Evolutionary conservation across 2,113 vertebrate genomes (phyloP).

Genomic region (Dasyprocta punctata): DNA sequence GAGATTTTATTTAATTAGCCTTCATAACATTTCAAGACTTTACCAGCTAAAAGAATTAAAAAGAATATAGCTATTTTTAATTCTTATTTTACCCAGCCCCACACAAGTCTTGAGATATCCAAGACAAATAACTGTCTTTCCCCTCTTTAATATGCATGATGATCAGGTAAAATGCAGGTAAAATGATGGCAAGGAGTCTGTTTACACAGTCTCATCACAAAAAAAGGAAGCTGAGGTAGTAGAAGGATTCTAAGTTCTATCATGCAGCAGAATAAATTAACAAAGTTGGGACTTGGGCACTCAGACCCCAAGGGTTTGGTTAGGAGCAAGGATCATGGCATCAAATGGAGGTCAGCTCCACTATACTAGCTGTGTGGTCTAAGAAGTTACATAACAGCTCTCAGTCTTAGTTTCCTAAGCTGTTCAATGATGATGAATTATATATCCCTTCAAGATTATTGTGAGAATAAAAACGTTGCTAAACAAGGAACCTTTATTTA

Average conservation of each 20-base stretch:
- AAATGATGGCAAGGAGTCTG: neutral
- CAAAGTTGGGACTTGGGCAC: neutral
- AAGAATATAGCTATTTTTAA: neutral
- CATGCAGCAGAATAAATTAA: neutral
- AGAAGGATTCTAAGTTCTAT: neutral
- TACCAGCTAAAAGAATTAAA: neutral
- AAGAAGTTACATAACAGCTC: neutral
- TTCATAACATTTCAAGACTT: neutral
- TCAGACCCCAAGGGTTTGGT: neutral
- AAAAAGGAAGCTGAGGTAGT: neutral
- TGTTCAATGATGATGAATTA: neutral
- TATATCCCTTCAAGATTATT: neutral
- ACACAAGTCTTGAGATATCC: neutral
- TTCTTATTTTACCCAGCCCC: neutral
- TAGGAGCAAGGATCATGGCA: neutral
- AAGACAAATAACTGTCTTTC: neutral
- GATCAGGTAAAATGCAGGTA: neutral
- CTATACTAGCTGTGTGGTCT: neutral
- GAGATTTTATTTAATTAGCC: neutral
- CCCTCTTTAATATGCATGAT: neutral
- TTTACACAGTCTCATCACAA: neutral
- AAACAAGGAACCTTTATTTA: neutral
- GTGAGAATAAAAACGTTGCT: neutral
- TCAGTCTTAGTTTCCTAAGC: neutral
- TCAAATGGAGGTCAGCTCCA: neutral